Evolutionary conservation across 1,140 invertebrate genomes (phyloP).

Genomic region (Odontomachus brunneus): DNA sequence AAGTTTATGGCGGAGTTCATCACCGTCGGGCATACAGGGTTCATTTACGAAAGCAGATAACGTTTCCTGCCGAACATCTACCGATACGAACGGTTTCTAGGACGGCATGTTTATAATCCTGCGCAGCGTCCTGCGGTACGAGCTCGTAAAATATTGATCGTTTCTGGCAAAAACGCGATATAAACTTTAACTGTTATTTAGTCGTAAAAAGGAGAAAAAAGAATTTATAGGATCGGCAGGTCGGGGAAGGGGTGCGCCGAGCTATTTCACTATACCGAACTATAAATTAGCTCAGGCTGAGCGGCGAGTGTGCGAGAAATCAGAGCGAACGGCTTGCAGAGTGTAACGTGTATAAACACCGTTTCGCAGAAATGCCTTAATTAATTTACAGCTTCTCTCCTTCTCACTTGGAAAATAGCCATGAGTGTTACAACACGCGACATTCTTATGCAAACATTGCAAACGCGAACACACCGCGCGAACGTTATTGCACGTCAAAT

Average conservation of each 20-base stretch:
- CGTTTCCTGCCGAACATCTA: slow-evolving; percentile 41
- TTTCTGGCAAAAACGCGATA: slow-evolving; percentile 35
- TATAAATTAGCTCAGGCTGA: slow-evolving; percentile 22
- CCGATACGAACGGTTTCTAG: slow-evolving; percentile 45
- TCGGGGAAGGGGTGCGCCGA: background rate
- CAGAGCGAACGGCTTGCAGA: slow-evolving; percentile 22
- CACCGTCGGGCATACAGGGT: slow-evolving; percentile 60
- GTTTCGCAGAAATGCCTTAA: slow-evolving; percentile 45
- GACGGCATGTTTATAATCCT: slow-evolving; percentile 52
- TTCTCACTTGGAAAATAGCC: slow-evolving; percentile 40
- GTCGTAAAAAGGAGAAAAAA: slow-evolving; percentile 31
- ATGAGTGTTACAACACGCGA: slow-evolving; percentile 48
- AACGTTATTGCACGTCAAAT: slow-evolving; percentile 57
- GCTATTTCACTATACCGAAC: slow-evolving; percentile 35
- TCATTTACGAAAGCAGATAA: slow-evolving; percentile 68
- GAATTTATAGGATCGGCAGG: slow-evolving; percentile 8
- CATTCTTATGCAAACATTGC: slow-evolving; percentile 57
- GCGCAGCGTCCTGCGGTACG: slow-evolving; percentile 52
- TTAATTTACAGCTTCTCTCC: slow-evolving; percentile 50
- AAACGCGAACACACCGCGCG: slow-evolving; percentile 3
- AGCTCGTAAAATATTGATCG: slow-evolving; percentile 57
- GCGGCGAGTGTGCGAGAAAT: slow-evolving; percentile 6
- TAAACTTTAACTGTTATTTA: slow-evolving; percentile 60
- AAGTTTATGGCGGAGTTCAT: slow-evolving; percentile 68
- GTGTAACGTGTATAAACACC: background rate